Evolutionary conservation across 1,140 invertebrate species (phyloP).

Genomic region (Fopius arisanus): DNA sequence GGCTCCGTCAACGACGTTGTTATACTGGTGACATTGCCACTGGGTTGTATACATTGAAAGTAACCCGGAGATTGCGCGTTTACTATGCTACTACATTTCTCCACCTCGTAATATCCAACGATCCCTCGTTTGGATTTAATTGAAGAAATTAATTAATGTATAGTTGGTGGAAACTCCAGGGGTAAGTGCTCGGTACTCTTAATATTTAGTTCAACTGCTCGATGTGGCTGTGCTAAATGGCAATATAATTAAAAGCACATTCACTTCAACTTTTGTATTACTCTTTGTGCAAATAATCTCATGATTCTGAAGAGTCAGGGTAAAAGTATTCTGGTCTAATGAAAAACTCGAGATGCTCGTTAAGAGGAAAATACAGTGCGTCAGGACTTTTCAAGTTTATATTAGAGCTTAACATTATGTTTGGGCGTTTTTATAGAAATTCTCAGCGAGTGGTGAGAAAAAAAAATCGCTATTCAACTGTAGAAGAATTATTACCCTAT

Average conservation of each 20-base stretch:
- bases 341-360: not conserved
- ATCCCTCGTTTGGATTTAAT: constrained; percentile 25
- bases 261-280: not conserved
- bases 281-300: not conserved
- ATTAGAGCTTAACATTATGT: too few species aligned
- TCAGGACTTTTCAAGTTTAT: too few species aligned
- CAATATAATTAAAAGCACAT: not conserved
- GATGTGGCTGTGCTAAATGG: not conserved
- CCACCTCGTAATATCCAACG: constrained; percentile 5
- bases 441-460: too few species aligned
- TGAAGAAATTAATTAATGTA: constrained; percentile 38
- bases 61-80: constrained; percentile 26
- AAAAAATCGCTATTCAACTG: too few species aligned
- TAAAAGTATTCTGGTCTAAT: not conserved
- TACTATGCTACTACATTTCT: constrained; percentile 16
- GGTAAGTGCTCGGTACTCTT: not conserved
- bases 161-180: not conserved
- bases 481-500: too few species aligned
- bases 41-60: constrained; percentile 20
- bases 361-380: not conserved
- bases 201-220: not conserved
- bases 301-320: not conserved
- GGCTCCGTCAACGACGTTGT: not conserved
- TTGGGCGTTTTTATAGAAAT: too few species aligned
- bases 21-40: constrained; percentile 17